phyloP scores from a whole-genome alignment of 2,888 invertebrate species.

The Pristionchus fissidentatus region DNA sequence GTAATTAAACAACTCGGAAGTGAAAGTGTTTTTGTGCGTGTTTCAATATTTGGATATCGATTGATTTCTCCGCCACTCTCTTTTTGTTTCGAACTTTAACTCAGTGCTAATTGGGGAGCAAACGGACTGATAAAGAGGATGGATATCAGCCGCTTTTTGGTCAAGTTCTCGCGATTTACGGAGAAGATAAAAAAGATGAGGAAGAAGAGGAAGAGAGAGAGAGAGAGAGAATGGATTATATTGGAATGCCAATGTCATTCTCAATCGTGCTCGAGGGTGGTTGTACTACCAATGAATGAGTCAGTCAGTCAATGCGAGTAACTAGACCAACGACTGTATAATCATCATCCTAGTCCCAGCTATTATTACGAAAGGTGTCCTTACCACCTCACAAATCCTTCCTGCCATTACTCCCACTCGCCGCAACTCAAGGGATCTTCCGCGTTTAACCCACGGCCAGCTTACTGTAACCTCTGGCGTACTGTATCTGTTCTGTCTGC shows the following conservation, averaged over 20 bases:
- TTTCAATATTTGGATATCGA: not conserved
- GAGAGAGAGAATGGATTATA: slow-evolving; percentile 12
- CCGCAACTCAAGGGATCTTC: not conserved
- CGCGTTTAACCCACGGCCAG: not conserved
- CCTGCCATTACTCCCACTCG: too few species aligned
- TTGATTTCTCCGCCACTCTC: not conserved
- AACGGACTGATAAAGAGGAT: not conserved
- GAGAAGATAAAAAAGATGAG: too few species aligned
- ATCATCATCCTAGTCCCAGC: not conserved
- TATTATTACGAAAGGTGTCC: slow-evolving; percentile 25
- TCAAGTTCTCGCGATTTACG: slow-evolving; percentile 1
- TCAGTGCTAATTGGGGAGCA: not conserved
- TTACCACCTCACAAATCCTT: not conserved
- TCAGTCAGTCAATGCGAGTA: not conserved
- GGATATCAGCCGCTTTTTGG: not conserved
- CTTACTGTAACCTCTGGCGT: not conserved
- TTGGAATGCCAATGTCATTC: slow-evolving; percentile 43
- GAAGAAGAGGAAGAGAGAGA: not conserved
- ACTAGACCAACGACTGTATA: slow-evolving; percentile 2
- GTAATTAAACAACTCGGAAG: not conserved
- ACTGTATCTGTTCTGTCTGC: too few species aligned
- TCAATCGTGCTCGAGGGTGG: slow-evolving; percentile 5
- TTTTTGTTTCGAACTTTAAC: not conserved
- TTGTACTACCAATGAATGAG: not conserved
- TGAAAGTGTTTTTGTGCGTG: not conserved